Conservation (phyloP, 23 tunicate species). For the Corella eumyota region DNA sequence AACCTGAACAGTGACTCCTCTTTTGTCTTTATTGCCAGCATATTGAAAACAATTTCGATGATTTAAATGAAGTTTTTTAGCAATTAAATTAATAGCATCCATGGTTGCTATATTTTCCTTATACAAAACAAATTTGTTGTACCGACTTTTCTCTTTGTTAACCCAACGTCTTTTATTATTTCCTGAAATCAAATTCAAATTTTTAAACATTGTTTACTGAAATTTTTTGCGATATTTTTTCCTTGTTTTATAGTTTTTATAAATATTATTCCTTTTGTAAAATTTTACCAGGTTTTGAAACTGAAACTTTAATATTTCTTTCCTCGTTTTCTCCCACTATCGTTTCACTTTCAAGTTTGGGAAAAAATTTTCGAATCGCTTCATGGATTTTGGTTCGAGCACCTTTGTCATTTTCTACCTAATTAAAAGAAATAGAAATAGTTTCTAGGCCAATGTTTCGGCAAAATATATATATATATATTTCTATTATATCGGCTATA, state of each 20-base stretch:
- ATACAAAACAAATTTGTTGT: constrained; percentile 43
- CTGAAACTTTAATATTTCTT: constrained; percentile 36
- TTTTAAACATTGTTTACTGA: no score
- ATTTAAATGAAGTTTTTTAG: constrained; percentile 22
- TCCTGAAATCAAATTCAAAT: no score
- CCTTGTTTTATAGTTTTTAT: not conserved
- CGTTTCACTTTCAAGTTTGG: constrained; percentile 65
- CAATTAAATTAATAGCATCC: constrained; percentile 56
- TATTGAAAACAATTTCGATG: constrained; percentile 48
- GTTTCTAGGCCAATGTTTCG: no score
- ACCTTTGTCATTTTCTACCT: constrained; percentile 42
- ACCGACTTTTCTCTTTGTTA: constrained; percentile 8
- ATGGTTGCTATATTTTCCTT: constrained; percentile 83
- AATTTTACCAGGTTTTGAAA: not conserved
- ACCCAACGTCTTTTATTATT: no score
- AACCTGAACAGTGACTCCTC: constrained; percentile 89
- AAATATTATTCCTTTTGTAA: not conserved
- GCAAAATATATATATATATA: no score
- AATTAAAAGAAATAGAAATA: no score
- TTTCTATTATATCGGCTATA: no score
- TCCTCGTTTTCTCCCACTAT: constrained; percentile 12
- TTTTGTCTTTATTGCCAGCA: constrained; percentile 97
- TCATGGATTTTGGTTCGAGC: constrained; percentile 64
- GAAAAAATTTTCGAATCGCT: constrained; percentile 31
- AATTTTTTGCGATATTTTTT: no score